Evolutionary conservation across 2,113 vertebrate genomes (phyloP).

Genomic region (Charadrius vociferus): DNA sequence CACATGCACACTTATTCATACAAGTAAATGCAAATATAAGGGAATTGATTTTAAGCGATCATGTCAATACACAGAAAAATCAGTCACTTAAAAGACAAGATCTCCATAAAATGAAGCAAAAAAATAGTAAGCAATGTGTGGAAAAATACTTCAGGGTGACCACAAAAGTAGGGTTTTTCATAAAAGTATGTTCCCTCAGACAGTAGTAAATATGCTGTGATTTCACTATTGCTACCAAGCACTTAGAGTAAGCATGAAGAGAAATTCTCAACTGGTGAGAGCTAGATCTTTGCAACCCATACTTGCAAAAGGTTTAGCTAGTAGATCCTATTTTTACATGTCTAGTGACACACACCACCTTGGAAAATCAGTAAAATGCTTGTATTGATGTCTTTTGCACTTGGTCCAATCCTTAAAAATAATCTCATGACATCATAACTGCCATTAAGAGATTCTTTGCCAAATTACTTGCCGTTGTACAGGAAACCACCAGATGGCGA

Average conservation of each 20-base stretch:
- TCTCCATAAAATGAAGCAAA: background rate
- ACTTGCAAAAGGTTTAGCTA: background rate
- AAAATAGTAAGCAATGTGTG: background rate
- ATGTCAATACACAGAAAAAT: background rate
- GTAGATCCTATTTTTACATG: background rate
- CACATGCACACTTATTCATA: background rate
- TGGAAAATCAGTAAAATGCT: background rate
- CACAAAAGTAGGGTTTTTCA: background rate
- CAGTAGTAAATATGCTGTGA: background rate
- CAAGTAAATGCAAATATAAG: background rate
- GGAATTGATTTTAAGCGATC: background rate
- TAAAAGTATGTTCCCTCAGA: background rate
- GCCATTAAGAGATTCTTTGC: background rate
- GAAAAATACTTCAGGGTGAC: background rate
- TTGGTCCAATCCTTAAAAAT: background rate
- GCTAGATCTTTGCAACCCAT: background rate
- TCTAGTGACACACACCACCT: background rate
- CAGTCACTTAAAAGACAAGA: background rate
- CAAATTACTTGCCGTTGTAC: background rate
- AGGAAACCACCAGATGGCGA: conserved; percentile 54
- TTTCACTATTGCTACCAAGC: background rate
- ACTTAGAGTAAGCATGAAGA: background rate
- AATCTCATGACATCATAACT: background rate
- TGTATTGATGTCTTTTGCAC: background rate
- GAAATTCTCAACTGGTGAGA: background rate